Evolutionary conservation across 2,797 vertebrate genomes (phyloP).

Genomic region (Sarcophilus harrisii): DNA sequence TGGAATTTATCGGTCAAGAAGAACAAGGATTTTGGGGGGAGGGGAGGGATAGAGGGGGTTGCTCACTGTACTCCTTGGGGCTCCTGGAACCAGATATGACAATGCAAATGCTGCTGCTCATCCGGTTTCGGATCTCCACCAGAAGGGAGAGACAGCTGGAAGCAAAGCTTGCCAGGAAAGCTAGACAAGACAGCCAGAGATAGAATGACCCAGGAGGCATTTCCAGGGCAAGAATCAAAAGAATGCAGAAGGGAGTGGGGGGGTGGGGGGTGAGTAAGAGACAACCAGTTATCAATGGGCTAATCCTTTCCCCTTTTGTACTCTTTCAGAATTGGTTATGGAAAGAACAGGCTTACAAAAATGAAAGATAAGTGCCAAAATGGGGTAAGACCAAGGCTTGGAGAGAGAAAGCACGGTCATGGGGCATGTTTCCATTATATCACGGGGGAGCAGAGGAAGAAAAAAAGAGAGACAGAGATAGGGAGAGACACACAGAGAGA

Average conservation of each 20-base stretch:
- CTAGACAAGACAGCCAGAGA: neutral
- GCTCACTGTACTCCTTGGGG: neutral
- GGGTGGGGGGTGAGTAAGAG: neutral
- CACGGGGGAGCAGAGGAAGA: neutral
- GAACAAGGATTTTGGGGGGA: neutral
- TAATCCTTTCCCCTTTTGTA: slow-evolving; percentile 8
- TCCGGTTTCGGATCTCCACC: neutral
- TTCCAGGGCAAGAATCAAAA: slow-evolving; percentile 35
- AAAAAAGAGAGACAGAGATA: neutral
- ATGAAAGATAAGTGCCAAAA: neutral
- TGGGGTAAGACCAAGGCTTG: neutral
- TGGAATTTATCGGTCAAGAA: neutral
- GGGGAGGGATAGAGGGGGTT: neutral
- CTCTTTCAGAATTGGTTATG: neutral
- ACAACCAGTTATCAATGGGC: neutral
- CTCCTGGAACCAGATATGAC: neutral
- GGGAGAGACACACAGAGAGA: neutral
- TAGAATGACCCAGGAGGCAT: neutral
- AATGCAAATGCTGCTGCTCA: neutral
- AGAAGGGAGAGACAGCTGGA: slow-evolving; percentile 28
- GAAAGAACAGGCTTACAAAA: slow-evolving; percentile 19
- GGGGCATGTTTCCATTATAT: neutral
- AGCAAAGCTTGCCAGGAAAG: neutral
- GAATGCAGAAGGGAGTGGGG: neutral
- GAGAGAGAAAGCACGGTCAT: neutral